Base-by-base conservation (phyloP, 2,888 invertebrate species). In the Metopia argyrocephala region DNA sequence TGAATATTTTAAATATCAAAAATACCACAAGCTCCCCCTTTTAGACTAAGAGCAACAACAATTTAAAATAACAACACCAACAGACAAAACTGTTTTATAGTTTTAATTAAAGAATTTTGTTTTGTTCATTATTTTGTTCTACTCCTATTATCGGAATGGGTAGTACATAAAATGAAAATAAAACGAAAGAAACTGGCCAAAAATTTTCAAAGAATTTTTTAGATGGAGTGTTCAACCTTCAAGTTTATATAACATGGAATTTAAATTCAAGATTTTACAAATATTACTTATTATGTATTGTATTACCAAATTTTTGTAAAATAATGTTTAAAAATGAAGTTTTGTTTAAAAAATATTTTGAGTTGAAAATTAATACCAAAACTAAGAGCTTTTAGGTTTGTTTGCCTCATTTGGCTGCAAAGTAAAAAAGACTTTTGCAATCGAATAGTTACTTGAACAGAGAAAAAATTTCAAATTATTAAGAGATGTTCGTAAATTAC, bases 21-120 rank as follows among this genome's bases (percentile, higher is more conserved):
- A 74, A 74, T 70, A 56, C 74, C 78, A 70, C 81, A 81, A 1
- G 15, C n/a, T 70, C 52, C 76, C 52, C 65, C 28, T 81, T 81
- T 78, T 48, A 54, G 48, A 15, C 48, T 20, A 48, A 65, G 9
- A 20, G 31, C 20, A 20, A 23, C 20, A 74, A 31, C 38, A 62
- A 46, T n/a, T n/a, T 7, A 18, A 4, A 48, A 59, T 38, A 61
- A 27, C 38, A 66, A 21, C 20, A 57, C 52, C 20, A 25, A 59
- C 52, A 80, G 70, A 73, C 59, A 76, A 74, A 76, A 78, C 78
- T 81, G 65, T 74, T 61, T 70, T 74, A 74, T 59, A 81, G 69
- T 81, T 81, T 81, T 78, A 81, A 78, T 81, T 78, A 81, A 74
- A 74, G 78, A 81, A 74, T 74, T 81, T 50, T 74, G 70, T 70